These are phyloP conservation scores for Mirounga angustirostris DNA, from an alignment of 2,113 vertebrate genomes.

Conservation along the genomic window DNA sequence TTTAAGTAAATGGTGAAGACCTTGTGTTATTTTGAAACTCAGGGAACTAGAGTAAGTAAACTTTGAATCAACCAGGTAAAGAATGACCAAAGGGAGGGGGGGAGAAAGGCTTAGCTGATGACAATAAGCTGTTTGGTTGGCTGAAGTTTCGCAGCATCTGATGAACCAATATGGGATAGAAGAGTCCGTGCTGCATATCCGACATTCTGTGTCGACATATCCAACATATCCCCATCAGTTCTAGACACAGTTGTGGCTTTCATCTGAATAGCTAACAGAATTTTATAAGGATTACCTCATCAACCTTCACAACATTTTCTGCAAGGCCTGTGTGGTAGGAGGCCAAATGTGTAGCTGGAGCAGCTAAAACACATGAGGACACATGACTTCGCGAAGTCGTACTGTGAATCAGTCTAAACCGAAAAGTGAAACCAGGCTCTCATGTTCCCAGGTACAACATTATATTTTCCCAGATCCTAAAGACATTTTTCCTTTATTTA, in stretches of 20 bases:
- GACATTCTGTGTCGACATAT: neutral
- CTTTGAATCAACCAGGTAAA: neutral
- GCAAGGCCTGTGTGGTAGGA: neutral
- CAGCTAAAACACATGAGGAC: neutral
- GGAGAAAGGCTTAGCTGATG: neutral
- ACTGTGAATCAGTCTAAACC: neutral
- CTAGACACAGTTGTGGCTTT: constrained; percentile 33
- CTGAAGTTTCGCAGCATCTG: neutral
- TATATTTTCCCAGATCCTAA: neutral
- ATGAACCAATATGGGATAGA: neutral
- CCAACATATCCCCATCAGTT: neutral
- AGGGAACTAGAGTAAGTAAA: neutral
- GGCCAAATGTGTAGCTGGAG: neutral
- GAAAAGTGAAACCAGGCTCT: neutral
- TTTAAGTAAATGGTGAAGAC: constrained; percentile 25
- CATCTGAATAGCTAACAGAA: neutral
- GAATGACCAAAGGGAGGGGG: neutral
- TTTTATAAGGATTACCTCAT: constrained; percentile 67
- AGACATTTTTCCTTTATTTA: neutral
- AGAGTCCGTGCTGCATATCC: neutral
- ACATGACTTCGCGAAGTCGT: neutral
- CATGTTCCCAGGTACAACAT: neutral
- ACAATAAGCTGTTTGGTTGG: neutral
- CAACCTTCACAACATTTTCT: neutral
- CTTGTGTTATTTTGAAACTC: constrained; percentile 40